Conservation (phyloP, 1,140 invertebrate genomes). For the Prorops nasuta region DNA sequence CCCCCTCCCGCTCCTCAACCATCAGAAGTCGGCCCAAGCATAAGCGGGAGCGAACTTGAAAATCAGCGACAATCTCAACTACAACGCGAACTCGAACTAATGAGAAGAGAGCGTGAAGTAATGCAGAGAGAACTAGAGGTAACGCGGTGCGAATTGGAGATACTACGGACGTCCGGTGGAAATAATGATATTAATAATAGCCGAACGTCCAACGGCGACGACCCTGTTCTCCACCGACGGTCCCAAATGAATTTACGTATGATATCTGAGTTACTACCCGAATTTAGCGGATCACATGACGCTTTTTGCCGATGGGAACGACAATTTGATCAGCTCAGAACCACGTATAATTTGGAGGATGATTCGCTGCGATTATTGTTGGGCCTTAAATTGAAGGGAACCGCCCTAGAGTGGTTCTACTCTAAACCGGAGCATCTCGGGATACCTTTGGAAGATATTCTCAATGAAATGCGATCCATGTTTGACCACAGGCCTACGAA, state of each 20-base stretch:
- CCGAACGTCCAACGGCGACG: too few species aligned
- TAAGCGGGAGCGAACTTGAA: too few species aligned
- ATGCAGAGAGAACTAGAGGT: not conserved
- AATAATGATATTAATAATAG: too few species aligned
- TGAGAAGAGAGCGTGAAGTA: not conserved
- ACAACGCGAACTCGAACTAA: not conserved
- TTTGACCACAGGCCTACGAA: not conserved
- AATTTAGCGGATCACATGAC: slow-evolving; percentile 8
- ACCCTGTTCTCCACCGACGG: not conserved
- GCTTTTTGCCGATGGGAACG: slow-evolving; percentile 1
- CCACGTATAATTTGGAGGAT: slow-evolving; percentile 5
- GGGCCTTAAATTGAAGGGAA: not conserved
- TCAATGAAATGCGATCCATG: not conserved
- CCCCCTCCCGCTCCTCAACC: too few species aligned
- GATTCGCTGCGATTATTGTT: slow-evolving; percentile 1
- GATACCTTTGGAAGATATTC: not conserved
- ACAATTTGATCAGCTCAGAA: not conserved
- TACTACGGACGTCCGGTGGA: not conserved
- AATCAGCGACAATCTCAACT: too few species aligned
- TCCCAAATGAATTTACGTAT: not conserved
- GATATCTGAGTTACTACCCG: not conserved
- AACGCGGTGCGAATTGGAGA: not conserved
- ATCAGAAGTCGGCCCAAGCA: too few species aligned
- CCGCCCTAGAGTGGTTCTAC: slow-evolving; percentile 3
- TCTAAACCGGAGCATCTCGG: not conserved